phyloP scores from a whole-genome alignment of 2,888 invertebrate genomes.

The Amphipoea oculea region DNA sequence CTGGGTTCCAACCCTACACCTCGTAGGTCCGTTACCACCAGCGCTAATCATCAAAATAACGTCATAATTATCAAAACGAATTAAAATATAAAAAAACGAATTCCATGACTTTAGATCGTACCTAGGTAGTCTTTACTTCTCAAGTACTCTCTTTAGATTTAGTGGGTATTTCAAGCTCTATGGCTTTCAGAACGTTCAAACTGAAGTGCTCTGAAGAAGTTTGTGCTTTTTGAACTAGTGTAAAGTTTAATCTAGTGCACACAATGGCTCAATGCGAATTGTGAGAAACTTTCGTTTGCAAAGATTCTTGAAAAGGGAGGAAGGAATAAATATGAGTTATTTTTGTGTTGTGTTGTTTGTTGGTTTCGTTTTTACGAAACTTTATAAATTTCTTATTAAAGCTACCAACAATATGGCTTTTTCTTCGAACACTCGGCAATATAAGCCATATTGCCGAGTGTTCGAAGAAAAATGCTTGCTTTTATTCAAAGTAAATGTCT shows the following conservation, averaged over 20 bases:
- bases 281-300: constrained; percentile 1
- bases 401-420: too few species aligned
- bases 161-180: constrained; percentile 27
- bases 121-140: neutral
- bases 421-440: too few species aligned
- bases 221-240: constrained; percentile 18
- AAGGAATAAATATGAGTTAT: constrained; percentile 21
- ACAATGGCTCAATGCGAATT: constrained; percentile 30
- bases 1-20: neutral
- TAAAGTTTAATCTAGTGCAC: constrained; percentile 50
- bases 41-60: neutral
- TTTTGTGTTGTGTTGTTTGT: neutral
- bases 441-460: too few species aligned
- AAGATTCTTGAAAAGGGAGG: constrained; percentile 1
- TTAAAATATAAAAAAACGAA: neutral
- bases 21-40: neutral
- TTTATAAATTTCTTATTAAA: too few species aligned
- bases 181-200: constrained; percentile 37
- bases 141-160: constrained; percentile 9
- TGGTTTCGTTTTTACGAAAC: neutral
- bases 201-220: constrained; percentile 41
- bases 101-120: neutral
- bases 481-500: neutral
- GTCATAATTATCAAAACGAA: neutral
- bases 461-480: neutral